Base-by-base conservation (phyloP, 2,797 vertebrate genomes). In the Leucoraja ocellata region DNA sequence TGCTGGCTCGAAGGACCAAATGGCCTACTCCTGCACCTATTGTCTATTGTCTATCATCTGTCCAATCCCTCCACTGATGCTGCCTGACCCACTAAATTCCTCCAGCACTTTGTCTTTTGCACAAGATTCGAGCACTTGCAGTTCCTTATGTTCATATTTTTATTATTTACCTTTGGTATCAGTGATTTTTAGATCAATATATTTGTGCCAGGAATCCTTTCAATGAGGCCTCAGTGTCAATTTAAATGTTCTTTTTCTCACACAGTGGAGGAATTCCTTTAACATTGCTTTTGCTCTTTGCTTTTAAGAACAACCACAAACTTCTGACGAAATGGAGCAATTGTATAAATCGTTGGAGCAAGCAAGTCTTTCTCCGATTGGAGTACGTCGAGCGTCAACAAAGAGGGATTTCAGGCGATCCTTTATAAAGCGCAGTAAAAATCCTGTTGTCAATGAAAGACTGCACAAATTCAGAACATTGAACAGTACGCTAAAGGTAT, bases 401-500 rank as follows among this genome's bases (percentile, higher is more conserved):
- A 99, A 98, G 95, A 97, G 97, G 94, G 99, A 99, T 94, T 93
- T 98, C 94, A 97, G 99, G 93, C 97, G 98, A 93, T 99, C 99
- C 2, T 99, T 99, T 84, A 96, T 99, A 93, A 99, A 97, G 95
- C 97, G 99, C 88, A 98, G 98, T 95, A 99, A 98, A 97, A 99
- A 99, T 94, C 97, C 97, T 77, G 96, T 95, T 7, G 96, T 99
- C 94, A 99, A 99, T 93, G 97, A 99, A 93, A 99, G 98, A 95
- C 96, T 99, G 93, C 99, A 99, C 95, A 97, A 96, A 93, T 96
- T 99, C 94, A 96, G 99, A 95, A 97, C 98, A 86, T 96, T 99
- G 94, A 99, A 98, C 94, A 99, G 99, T 95, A 99, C 98, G 21
- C 96, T 99, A 94, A 99, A 99, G 98, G 99, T 99, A 96, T 96